phyloP scores from a whole-genome alignment of 2,113 vertebrate species.

The Lanius ludovicianus region DNA sequence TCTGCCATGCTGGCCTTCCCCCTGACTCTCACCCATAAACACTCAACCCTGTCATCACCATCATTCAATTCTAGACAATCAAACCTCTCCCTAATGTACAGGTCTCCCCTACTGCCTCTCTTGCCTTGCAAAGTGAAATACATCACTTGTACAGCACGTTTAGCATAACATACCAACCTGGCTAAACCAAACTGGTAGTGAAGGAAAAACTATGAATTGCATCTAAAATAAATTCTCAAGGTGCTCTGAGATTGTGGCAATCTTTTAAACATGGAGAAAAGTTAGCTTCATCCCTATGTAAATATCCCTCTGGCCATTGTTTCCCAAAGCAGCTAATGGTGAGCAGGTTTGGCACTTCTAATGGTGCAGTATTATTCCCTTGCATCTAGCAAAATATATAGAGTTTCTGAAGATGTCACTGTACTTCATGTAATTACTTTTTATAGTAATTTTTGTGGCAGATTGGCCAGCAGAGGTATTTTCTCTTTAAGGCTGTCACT shows the following conservation, averaged over 20 bases:
- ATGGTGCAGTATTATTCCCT: neutral
- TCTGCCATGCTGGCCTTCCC: neutral
- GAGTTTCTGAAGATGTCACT: neutral
- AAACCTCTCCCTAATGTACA: neutral
- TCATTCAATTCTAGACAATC: neutral
- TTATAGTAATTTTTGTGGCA: neutral
- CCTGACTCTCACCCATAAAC: neutral
- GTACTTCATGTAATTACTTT: neutral
- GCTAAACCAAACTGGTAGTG: neutral
- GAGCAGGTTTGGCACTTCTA: neutral
- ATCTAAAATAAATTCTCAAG: neutral
- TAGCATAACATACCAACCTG: neutral
- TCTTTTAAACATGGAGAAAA: neutral
- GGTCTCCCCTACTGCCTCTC: neutral
- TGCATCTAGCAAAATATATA: neutral
- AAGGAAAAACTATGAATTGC: neutral
- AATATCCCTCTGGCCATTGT: neutral
- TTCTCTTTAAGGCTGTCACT: conserved; percentile 27
- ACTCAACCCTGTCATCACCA: neutral
- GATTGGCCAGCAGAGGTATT: neutral
- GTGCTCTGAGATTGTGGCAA: neutral
- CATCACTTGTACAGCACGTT: neutral
- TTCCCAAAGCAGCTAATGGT: neutral
- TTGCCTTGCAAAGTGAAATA: neutral
- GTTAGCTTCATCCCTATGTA: neutral